A percentile compares a stretch with the other conserved stretches of the same genome.
These are phyloP conservation scores for Dendrophyllia cribrosa DNA, from an alignment of 64 coral and sea anemone genomes.

Conservation along the genomic window DNA sequence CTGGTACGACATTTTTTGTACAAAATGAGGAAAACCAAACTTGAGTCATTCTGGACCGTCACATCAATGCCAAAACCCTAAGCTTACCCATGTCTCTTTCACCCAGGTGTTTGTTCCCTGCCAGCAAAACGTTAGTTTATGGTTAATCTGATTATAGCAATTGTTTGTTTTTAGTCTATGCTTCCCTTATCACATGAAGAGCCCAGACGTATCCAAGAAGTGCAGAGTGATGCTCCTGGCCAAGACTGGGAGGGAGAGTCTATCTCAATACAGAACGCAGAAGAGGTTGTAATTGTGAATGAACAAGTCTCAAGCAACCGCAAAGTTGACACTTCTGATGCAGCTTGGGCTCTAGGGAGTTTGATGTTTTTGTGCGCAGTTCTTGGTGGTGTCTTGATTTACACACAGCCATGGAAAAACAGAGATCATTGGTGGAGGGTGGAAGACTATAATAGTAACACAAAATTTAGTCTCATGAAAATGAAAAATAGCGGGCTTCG, in stretches of 20 bases:
- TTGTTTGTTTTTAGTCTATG: not conserved
- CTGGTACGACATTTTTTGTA: too few species aligned
- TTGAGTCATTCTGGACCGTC: too few species aligned
- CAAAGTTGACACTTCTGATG: slow-evolving; percentile 87
- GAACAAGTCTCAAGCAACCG: slow-evolving; percentile 32
- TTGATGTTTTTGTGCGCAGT: slow-evolving; percentile 88
- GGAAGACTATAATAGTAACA: slow-evolving; percentile 88
- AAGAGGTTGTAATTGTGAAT: slow-evolving; percentile 72
- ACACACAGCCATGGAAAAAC: slow-evolving; percentile 89
- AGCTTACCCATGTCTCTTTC: too few species aligned
- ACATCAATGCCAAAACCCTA: too few species aligned
- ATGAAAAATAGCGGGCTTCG: slow-evolving; percentile 71
- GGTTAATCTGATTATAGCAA: too few species aligned
- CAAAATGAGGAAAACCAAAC: too few species aligned
- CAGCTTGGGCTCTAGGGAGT: slow-evolving; percentile 92
- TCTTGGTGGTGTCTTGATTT: slow-evolving; percentile 75
- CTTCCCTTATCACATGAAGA: not conserved
- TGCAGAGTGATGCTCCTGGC: not conserved
- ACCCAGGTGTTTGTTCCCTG: too few species aligned
- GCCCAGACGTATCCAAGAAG: not conserved
- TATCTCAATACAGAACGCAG: slow-evolving; percentile 77
- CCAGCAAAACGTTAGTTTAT: too few species aligned
- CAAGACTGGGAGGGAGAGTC: not conserved
- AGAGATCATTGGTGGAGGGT: slow-evolving; percentile 92
- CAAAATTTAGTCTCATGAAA: slow-evolving; percentile 90